Conservation (phyloP, 2,113 vertebrate species). For the Eubucco bourcierii region DNA sequence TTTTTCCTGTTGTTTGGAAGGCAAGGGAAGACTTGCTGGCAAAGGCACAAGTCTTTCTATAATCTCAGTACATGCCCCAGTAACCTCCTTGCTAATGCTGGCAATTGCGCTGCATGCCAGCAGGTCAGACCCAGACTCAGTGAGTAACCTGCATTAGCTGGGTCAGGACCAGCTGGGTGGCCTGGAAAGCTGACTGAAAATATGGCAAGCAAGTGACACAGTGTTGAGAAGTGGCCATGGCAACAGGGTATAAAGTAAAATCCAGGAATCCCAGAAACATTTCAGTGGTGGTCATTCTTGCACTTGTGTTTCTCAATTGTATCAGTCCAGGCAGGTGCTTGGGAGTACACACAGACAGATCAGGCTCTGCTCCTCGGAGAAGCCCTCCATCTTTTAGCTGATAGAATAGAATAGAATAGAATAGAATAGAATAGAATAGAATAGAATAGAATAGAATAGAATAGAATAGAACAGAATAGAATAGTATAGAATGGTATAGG, state of each 20-base stretch:
- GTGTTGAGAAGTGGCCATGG: fast-evolving
- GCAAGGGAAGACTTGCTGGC: not conserved
- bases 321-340: not conserved
- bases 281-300: not conserved
- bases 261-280: not conserved
- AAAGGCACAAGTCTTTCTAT: not conserved
- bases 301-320: not conserved
- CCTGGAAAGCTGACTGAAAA: not conserved
- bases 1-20: not conserved
- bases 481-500: no score
- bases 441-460: no score
- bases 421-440: no score
- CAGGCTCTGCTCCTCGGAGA: not conserved
- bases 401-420: no score
- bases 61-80: not conserved
- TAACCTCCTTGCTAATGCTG: not conserved
- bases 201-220: not conserved
- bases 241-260: not conserved
- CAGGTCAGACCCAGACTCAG: not conserved
- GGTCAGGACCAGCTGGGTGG: not conserved
- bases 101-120: not conserved
- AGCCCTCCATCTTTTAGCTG: not conserved
- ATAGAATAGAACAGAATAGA: no score
- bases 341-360: not conserved
- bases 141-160: not conserved